Evolutionary conservation across 2,797 vertebrate genomes (phyloP).

Genomic region (Tinamus major): DNA sequence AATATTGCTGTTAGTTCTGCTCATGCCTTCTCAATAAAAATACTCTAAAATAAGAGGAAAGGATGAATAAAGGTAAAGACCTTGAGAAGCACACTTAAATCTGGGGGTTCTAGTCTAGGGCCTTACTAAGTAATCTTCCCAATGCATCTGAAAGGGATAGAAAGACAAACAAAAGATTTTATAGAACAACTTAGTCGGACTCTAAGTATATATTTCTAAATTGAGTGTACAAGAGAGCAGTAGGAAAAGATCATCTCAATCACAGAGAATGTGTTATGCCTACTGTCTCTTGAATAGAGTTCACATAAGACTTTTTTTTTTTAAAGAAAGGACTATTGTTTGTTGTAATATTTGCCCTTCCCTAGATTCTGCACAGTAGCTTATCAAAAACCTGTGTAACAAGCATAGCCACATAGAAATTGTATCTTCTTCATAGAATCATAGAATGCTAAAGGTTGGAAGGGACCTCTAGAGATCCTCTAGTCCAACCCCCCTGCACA

Average conservation of each 20-base stretch:
- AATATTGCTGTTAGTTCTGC: not conserved
- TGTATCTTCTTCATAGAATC: not conserved
- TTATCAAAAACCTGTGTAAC: not conserved
- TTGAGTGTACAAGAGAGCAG: not conserved
- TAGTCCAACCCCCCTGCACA: too few species aligned
- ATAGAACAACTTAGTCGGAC: not conserved
- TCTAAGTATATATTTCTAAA: not conserved
- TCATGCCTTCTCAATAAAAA: not conserved
- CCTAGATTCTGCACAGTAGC: not conserved
- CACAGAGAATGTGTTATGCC: not conserved
- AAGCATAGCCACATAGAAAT: fast-evolving
- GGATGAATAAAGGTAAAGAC: not conserved
- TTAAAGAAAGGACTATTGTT: too few species aligned
- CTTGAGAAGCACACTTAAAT: not conserved
- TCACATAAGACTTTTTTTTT: not conserved
- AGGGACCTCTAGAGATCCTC: too few species aligned
- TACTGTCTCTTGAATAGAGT: not conserved
- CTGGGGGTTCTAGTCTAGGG: not conserved
- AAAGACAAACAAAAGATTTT: not conserved
- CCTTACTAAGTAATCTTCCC: not conserved
- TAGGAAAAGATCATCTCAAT: not conserved
- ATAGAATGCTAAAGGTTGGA: too few species aligned
- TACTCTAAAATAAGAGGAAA: not conserved
- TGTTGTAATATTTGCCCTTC: not conserved
- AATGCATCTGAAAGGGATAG: not conserved